phyloP scores from a whole-genome alignment of 2,888 invertebrate genomes.

The Phorcus lineatus region DNA sequence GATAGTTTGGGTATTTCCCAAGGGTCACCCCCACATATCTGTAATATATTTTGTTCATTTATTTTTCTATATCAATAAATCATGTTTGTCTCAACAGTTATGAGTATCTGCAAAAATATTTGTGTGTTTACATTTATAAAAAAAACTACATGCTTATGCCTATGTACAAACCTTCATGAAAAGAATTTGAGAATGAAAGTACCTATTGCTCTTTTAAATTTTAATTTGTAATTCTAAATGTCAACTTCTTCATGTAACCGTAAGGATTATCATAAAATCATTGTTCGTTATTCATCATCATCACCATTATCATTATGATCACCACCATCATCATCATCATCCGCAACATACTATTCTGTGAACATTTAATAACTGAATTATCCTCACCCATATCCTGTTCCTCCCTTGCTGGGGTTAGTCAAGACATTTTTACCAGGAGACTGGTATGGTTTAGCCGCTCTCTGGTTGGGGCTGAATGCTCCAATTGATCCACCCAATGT shows the following conservation, averaged over 20 bases:
- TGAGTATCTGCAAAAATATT: too few relatives aligned
- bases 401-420: constrained; percentile 74
- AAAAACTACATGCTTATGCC: too few relatives aligned
- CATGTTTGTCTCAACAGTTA: too few relatives aligned
- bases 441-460: constrained; percentile 55
- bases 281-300: too few relatives aligned
- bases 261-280: too few relatives aligned
- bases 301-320: too few relatives aligned
- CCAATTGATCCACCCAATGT: constrained; percentile 71
- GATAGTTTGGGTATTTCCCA: constrained; percentile 70
- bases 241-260: too few relatives aligned
- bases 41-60: constrained; percentile 37
- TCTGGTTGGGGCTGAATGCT: constrained; percentile 69
- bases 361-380: background rate
- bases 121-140: too few relatives aligned
- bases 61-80: too few relatives aligned
- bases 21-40: constrained; percentile 73
- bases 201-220: background rate
- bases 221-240: too few relatives aligned
- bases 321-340: too few relatives aligned
- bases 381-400: constrained; percentile 75
- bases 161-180: too few relatives aligned
- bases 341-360: background rate
- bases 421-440: constrained; percentile 71
- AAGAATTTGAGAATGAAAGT: background rate